Evolutionary conservation across 1,140 invertebrate genomes (phyloP), one percentile per base, ranked within the genome.

Genomic region (Leptinotarsa undecemlineata): DNA sequence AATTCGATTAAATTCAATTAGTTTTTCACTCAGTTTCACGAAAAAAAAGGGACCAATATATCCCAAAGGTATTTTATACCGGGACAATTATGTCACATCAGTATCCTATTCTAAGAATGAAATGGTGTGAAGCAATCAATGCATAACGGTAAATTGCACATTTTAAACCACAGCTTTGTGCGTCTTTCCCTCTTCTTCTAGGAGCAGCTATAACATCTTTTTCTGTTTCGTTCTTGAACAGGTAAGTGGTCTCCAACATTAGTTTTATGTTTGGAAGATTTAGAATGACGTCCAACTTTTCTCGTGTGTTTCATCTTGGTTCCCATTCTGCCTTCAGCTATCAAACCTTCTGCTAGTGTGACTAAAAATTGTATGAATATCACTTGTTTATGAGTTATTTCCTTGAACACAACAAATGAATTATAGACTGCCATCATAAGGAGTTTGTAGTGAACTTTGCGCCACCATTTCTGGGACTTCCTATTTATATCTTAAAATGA

Each of bases 381-480:
- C 19, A 73, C 26, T 67, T 67, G 66, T 51, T 73, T 67, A 72
- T 72, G 72, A 51, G 62, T 67, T 21, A 62, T 15, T 73, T 73
- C 61, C 20, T 72, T 62, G n/a, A 73, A 73, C 17, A 60, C 8
- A 48, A 66, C 47, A 67, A 33, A 42, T 73, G 17, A 19, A 73
- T 21, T 67, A 33, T 23, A 11, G 33, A 42, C 42, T 64, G 61
- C 21, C 61, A 47, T 63, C 61, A 73, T 73, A 20, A 73, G 63
- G 19, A 73, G 19, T 47, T 73, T 73, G 42, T 67, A 67, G n/a
- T 67, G n/a, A 67, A 73, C 62, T 48, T 73, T 73, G 21, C 33
- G n/a, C 66, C 66, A 47, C 66, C 66, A 68, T 26, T 68, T 68
- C 33, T 26, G 13, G 33, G 66, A 68, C 19, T 42, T 68, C 26